phyloP scores from a whole-genome alignment of 2,888 invertebrate species.

The Microctonus aethiopoides region DNA sequence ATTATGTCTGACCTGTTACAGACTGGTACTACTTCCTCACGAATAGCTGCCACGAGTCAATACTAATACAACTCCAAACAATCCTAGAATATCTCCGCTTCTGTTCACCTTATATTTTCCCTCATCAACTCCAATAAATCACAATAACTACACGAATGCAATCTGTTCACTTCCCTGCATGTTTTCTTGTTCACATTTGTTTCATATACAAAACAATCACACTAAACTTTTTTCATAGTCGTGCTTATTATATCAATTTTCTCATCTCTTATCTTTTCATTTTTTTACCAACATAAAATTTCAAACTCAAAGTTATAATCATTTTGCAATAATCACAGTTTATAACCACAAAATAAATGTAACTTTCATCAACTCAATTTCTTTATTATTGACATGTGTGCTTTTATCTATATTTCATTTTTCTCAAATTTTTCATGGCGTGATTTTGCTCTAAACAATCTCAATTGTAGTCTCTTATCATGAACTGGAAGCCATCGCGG shows the following conservation, averaged over 20 bases:
- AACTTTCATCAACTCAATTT: no score
- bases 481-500: conserved; percentile 35
- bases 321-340: no score
- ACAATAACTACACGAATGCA: conserved; percentile 23
- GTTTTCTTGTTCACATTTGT: conserved; percentile 1
- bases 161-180: background rate
- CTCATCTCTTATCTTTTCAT: conserved; percentile 30
- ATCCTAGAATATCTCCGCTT: background rate
- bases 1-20: conserved; percentile 43
- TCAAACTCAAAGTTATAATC: background rate
- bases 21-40: conserved; percentile 53
- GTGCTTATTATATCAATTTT: conserved; percentile 36
- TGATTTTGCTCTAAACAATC: background rate
- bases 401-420: background rate
- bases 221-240: conserved; percentile 30
- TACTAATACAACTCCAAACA: conserved; percentile 33
- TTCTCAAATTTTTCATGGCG: background rate
- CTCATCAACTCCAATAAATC: background rate
- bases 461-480: conserved; percentile 18
- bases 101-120: background rate
- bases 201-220: conserved; percentile 27
- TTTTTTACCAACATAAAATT: background rate
- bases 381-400: no score
- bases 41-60: conserved; percentile 43
- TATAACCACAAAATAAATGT: no score